Percentiles rank a stretch among this genome's conserved stretches.
These are phyloP conservation scores for Paramuricea clavata DNA, from an alignment of 92 coral and sea anemone genomes.

Conservation along the genomic window DNA sequence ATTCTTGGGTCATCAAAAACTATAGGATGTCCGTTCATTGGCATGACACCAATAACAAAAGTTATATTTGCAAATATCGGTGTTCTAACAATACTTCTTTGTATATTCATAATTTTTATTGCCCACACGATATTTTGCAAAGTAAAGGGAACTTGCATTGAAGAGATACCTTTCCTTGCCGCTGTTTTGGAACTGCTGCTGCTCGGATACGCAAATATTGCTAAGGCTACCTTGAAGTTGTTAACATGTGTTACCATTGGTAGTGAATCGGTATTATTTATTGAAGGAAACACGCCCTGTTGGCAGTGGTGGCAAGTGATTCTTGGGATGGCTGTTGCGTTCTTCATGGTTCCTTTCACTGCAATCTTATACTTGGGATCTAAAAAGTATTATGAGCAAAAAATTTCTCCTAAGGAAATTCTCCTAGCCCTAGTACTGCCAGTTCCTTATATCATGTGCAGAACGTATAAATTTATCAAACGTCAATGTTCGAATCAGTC, in stretches of 20 bases:
- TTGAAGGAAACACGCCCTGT: conserved; percentile 62
- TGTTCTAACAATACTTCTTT: not conserved
- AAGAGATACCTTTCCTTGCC: conserved; percentile 52
- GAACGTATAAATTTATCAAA: not conserved
- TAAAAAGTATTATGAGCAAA: conserved; percentile 34
- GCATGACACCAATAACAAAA: not conserved
- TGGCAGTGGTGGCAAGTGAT: conserved; percentile 69
- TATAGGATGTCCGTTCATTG: not conserved
- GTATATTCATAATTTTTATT: not conserved
- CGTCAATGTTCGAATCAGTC: not conserved
- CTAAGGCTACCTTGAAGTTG: conserved; percentile 60
- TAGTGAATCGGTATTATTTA: conserved; percentile 39
- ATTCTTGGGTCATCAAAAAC: not conserved
- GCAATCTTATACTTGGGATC: conserved; percentile 65
- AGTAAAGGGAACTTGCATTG: not conserved
- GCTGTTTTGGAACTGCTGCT: conserved; percentile 66
- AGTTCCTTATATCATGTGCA: not conserved
- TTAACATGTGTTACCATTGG: conserved; percentile 69
- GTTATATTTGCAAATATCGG: not conserved
- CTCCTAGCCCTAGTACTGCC: not conserved
- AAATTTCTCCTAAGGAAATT: conserved; percentile 27
- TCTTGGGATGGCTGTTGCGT: conserved; percentile 37
- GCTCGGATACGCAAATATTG: conserved; percentile 68
- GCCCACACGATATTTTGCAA: not conserved
- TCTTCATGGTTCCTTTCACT: conserved; percentile 65